Evolutionary conservation across 2,888 invertebrate species (phyloP), one percentile per base, ranked within the genome.

Genomic region (Dendrolimus houi): DNA sequence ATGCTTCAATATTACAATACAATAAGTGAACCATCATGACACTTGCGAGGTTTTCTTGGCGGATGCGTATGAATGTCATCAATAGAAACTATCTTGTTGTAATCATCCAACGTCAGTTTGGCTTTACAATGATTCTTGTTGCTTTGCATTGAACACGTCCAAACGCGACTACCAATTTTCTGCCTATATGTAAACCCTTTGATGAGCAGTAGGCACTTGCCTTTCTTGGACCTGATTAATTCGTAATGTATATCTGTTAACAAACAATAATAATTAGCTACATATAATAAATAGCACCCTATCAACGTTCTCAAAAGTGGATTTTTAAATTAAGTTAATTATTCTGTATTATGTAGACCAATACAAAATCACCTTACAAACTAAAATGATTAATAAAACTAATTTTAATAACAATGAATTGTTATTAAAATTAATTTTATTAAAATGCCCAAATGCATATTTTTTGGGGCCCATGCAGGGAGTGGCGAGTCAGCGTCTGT

Each of bases 81-180:
- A 0, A 64, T 56, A 7, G 58, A 47, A 9, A 57, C 53, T 7
- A 70, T 62, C 12, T 58, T 58, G 0, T 59, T 62, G 0, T 61
- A 56, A 0, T 52, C 10, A 29, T 63, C 55, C n/a, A 72, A 9
- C n/a, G 42, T 61, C 7, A 74, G n/a, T 56, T 62, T 72, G 0
- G 70, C 70, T 41, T 64, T 67, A 56, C 74, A 73, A 1, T 55
- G 29, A 0, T 53, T 56, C 8, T 29, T 29, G 29, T 29, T 29
- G 29, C 52, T 9, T 29, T 55, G 57, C 42, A 12, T 57, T 0
- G 62, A 63, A 53, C 61, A 63, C 3, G 58, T 55, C 62, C 62
- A 61, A 29, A 29, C 52, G 7, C 9, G 8, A 1, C n/a, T 29
- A 12, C 54, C 53, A n/a, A 54, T 7, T 29, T 29, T 29, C 2